phyloP scores from a whole-genome alignment of 2,113 vertebrate genomes.

The Pygoscelis antarcticus region DNA sequence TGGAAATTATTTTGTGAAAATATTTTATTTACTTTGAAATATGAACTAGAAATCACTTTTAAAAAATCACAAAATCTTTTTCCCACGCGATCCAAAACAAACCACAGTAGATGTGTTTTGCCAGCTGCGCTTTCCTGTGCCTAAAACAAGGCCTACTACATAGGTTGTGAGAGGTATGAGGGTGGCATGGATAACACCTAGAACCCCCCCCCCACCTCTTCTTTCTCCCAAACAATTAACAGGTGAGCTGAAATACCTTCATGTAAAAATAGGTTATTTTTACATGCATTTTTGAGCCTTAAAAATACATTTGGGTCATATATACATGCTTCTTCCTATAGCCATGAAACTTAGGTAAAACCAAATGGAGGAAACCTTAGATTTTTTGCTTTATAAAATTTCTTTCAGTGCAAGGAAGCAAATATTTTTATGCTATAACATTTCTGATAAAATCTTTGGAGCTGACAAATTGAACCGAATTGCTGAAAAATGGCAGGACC shows the following conservation, averaged over 20 bases:
- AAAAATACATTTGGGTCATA: not conserved
- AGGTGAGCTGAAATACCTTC: not conserved
- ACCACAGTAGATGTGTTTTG: not conserved
- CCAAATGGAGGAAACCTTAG: not conserved
- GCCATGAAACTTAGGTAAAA: not conserved
- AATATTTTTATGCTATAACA: not conserved
- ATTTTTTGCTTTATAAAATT: not conserved
- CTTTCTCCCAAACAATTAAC: not conserved
- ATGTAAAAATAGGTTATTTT: not conserved
- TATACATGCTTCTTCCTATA: not conserved
- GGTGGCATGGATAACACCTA: not conserved
- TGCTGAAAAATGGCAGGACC: not conserved
- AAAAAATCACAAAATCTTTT: not conserved
- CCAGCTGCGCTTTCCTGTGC: not conserved
- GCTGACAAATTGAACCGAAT: not conserved
- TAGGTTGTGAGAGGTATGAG: not conserved
- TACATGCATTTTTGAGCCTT: not conserved
- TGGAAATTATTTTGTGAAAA: not conserved
- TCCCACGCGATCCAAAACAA: not conserved
- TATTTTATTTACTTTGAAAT: not conserved
- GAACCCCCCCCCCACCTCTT: not conserved
- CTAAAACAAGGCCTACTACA: not conserved
- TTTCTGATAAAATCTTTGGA: not conserved
- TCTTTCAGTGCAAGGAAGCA: not conserved
- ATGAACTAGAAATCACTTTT: not conserved